A percentile compares a stretch with the other conserved stretches of the same genome.
These are phyloP conservation scores for Nilaparvata lugens DNA, from an alignment of 1,140 invertebrate species.

Conservation along the genomic window DNA sequence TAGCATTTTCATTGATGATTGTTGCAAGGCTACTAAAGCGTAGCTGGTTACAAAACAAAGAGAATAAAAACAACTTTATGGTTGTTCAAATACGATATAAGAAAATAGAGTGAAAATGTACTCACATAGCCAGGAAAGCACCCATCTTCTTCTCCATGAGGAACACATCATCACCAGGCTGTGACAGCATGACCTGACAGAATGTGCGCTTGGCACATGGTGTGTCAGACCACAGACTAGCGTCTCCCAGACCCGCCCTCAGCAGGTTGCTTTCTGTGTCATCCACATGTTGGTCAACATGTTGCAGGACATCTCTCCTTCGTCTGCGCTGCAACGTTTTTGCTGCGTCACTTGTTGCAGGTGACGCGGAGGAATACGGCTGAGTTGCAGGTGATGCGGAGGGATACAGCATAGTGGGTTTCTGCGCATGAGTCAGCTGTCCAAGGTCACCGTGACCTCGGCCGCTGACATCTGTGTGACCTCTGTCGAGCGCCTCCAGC, in stretches of 20 bases:
- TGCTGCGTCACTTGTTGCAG: neutral
- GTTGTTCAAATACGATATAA: neutral
- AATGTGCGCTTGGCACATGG: constrained; percentile 65
- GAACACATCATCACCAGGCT: constrained; percentile 50
- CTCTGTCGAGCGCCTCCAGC: constrained; percentile 26
- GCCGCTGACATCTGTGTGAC: neutral
- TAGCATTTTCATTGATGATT: no score
- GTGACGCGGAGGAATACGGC: neutral
- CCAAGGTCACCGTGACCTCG: neutral
- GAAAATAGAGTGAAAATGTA: constrained; percentile 26
- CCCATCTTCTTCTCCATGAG: constrained; percentile 72
- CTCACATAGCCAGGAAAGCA: constrained; percentile 57
- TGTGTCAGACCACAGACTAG: constrained; percentile 54
- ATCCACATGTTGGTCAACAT: constrained; percentile 13
- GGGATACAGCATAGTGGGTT: no score
- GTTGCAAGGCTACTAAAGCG: no score
- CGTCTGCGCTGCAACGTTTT: neutral
- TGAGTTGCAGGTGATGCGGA: no score
- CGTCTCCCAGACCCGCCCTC: constrained; percentile 31
- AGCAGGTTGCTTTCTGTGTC: constrained; percentile 44
- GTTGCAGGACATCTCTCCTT: neutral
- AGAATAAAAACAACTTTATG: no score
- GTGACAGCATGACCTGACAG: constrained; percentile 58
- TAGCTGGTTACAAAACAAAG: no score
- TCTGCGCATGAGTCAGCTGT: no score